Evolutionary conservation across 1,140 invertebrate genomes (phyloP).

Genomic region (Sitodiplosis mosellana): DNA sequence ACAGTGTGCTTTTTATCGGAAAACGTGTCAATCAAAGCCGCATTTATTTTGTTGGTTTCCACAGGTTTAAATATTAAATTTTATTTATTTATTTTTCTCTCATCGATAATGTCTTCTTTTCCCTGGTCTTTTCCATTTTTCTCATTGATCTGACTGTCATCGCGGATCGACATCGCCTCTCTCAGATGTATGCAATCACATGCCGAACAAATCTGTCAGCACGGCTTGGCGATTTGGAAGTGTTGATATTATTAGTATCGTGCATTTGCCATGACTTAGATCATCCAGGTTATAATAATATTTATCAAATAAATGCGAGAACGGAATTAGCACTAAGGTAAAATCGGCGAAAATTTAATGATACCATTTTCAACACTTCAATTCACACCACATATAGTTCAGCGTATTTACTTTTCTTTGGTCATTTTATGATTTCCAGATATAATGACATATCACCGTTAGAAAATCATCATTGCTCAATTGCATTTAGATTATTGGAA

Average conservation of each 20-base stretch:
- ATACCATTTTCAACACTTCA: too few species aligned
- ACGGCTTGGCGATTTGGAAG: slow-evolving; percentile 54
- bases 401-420: too few species aligned
- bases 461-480: slow-evolving; percentile 79
- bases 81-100: background rate
- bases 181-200: slow-evolving; percentile 72
- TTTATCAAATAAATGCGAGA: slow-evolving; percentile 73
- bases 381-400: background rate
- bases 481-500: slow-evolving; percentile 64
- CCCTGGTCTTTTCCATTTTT: slow-evolving; percentile 10
- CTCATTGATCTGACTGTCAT: too few species aligned
- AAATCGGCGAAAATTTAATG: background rate
- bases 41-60: too few species aligned
- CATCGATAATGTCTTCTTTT: slow-evolving; percentile 1
- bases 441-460: slow-evolving; percentile 81
- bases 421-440: slow-evolving; percentile 9
- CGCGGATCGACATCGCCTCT: too few species aligned
- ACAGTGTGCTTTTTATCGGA: too few species aligned
- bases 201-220: slow-evolving; percentile 49
- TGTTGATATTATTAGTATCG: slow-evolving; percentile 60
- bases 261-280: slow-evolving; percentile 82
- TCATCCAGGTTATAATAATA: slow-evolving; percentile 82
- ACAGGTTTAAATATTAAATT: background rate
- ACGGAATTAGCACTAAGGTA: slow-evolving; percentile 62
- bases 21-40: too few species aligned